Base-by-base conservation (phyloP, 1,140 invertebrate species). In the Penaeus chinensis region DNA sequence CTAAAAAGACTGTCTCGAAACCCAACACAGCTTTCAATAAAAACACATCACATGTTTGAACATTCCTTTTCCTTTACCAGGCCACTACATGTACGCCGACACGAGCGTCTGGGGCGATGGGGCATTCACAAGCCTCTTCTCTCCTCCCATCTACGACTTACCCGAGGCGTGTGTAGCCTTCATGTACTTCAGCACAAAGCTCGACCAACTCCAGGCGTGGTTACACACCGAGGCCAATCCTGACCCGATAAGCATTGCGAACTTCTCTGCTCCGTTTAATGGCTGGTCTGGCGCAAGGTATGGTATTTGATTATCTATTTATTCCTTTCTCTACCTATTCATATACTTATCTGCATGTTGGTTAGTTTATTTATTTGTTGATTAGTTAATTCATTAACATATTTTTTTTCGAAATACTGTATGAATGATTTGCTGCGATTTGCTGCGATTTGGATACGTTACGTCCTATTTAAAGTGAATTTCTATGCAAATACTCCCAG, bases 141-240 rank as follows among this genome's bases (percentile, higher is more conserved):
- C 80, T n/a, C 86, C 86, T 63, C 69, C 27, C 5, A 37, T 87
- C 20, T 74, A 54, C 32, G 69, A 77, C 20, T 20, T 87, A n/a
- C 76, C 85, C 20, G 81, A 87, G 63, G 89, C 89, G 0, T 89
- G 89, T 81, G 85, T 89, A n/a, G 65, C 81, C 4, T 47, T 89
- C 61, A 47, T 24, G 10, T 89, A 84, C 84, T 89, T 84, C 74
- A 84, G 47, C 2, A 65, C 84, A 10, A 47, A 63, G 11, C 42
- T 22, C 20, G 85, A 78, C 32, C 3, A 10, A 1, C 63, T 82
- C 10, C 69, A 89, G 62, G 80, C 79, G 0, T 82, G 32, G 42
- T 77, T 89, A 11, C 77, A 77, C 16, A 54, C n/a, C 13, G 62
- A 87, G 37, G 86, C 78, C n/a, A 62, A 42, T 62, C 77, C 22